Base-by-base conservation (phyloP, 2,797 vertebrate genomes). In the Myripristis murdjan region DNA sequence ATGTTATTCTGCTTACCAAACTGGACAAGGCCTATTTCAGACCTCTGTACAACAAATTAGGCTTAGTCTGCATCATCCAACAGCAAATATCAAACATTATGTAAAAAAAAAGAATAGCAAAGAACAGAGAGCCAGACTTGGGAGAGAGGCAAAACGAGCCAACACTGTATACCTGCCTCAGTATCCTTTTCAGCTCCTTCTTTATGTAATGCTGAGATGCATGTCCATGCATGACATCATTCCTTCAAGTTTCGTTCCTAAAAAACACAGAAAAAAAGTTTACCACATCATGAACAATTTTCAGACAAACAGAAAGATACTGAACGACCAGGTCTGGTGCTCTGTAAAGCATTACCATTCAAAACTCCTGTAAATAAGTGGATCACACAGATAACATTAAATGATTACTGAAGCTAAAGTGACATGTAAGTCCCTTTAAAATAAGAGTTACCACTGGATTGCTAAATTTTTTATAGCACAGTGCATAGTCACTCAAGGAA, bases 171-270 rank as follows among this genome's bases (percentile, higher is more conserved):
- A 57, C 49, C 53, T 23, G 28, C 69, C 14, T n/a, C 54, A 4
- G 28, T 59, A 46, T 55, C 49, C 23, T 70, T 61, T 28, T 69
- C 26, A 51, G 41, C 23, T 59, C 12, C 52, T 62, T 75, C 54
- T 77, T 12, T 73, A 56, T 55, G 55, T 47, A 43, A 51, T 24
- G 31, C 59, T 56, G 14, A 60, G 51, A n/a, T 60, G 59, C 47
- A 60, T 51, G 54, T 49, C 76, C 78, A 64, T 65, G 28, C 44
- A 49, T 43, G 57, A 58, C 57, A 61, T 72, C 41, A 70, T 64
- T 70, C 6, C 48, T 16, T 62, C 58, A 72, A 54, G 43, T 79
- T 26, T 63, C 39, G 12, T 53, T 62, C 65, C 73, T 76, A 54
- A 58, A 59, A 58, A 59, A 60, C 18, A 60, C 5, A 53, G 0